Conservation (phyloP, 2,113 vertebrate species). For the Recurvirostra avosetta region DNA sequence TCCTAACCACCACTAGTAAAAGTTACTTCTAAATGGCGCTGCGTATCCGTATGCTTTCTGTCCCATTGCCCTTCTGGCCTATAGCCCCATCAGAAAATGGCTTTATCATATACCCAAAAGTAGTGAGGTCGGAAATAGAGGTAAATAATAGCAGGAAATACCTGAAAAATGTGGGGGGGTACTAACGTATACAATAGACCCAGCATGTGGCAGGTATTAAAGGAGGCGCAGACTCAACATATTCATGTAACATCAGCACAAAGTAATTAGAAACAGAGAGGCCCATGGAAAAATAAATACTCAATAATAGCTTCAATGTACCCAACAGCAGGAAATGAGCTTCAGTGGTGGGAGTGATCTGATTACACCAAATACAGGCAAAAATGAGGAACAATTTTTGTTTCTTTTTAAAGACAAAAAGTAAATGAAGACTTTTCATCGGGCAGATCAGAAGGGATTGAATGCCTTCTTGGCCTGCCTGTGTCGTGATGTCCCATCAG, state of each 20-base stretch:
- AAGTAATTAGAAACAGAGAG: background rate
- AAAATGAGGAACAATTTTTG: background rate
- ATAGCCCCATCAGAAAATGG: background rate
- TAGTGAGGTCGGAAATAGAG: background rate
- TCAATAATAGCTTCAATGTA: background rate
- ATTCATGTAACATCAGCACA: background rate
- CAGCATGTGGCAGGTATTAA: background rate
- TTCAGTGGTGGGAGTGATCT: background rate
- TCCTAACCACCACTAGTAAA: background rate
- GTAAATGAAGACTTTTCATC: fast-evolving
- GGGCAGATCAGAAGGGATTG: background rate
- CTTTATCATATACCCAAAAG: background rate
- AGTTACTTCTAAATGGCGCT: background rate
- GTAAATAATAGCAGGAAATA: background rate
- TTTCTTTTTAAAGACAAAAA: background rate
- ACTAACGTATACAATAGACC: background rate
- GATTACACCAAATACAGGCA: background rate
- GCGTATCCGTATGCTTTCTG: fast-evolving
- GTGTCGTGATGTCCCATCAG: fast-evolving
- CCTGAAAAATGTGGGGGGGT: background rate
- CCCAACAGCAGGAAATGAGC: background rate
- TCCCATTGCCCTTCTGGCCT: background rate
- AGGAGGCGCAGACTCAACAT: background rate
- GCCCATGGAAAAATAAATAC: conserved; percentile 13
- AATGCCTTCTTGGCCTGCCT: background rate